phyloP scores from a whole-genome alignment of 2,797 vertebrate species.

The Steatocranus sp. region DNA sequence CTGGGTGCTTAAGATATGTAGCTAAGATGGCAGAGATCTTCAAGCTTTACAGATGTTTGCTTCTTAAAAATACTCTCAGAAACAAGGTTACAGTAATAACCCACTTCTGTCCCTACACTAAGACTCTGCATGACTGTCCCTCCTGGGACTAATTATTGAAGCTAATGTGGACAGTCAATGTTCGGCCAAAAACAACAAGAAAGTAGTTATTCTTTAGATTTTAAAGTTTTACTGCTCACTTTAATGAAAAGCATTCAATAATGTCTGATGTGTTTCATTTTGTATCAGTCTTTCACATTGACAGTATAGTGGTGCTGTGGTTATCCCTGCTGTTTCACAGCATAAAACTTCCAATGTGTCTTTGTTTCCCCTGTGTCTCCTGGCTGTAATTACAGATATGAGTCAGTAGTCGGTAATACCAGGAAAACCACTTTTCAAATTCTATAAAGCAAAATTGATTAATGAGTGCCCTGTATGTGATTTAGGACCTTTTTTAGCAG shows the following conservation, averaged over 20 bases:
- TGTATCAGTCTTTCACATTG: not conserved
- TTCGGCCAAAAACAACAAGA: not conserved
- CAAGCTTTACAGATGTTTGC: not conserved
- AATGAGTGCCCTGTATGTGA: not conserved
- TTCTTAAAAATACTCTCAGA: not conserved
- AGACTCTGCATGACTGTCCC: not conserved
- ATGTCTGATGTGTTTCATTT: not conserved
- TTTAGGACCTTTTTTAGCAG: not conserved
- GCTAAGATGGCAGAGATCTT: not conserved
- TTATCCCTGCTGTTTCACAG: not conserved
- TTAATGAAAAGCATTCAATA: not conserved
- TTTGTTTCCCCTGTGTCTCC: not conserved
- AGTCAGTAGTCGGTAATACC: not conserved
- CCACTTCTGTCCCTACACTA: not conserved
- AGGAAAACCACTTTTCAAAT: not conserved
- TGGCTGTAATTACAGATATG: not conserved
- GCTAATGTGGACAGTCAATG: not conserved
- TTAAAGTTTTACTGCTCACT: not conserved
- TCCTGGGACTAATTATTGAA: not conserved
- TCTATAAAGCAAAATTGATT: not conserved
- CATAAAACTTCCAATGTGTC: not conserved
- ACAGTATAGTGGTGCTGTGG: not conserved
- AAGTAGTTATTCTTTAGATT: not conserved
- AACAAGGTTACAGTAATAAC: not conserved
- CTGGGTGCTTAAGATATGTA: not conserved